Base-by-base conservation (phyloP, 1,140 invertebrate species). In the Olivierus martensii region DNA sequence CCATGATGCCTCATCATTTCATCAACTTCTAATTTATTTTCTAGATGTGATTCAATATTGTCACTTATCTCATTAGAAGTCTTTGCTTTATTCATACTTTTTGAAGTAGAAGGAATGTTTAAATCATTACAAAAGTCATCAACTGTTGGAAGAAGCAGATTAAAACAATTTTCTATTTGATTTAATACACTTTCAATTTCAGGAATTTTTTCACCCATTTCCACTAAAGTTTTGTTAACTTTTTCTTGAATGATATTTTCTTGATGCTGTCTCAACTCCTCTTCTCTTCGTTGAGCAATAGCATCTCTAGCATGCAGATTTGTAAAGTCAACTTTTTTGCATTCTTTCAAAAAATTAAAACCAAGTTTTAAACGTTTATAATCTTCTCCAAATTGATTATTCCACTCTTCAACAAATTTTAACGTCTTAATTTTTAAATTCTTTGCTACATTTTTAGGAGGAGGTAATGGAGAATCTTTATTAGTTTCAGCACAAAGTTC, bases 281-380 rank as follows among this genome's bases (percentile, higher is more conserved):
- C 58, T 39, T 59, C 47, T 39, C 61, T 48, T 46, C 47, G 47
- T 55, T 61, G 55, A 53, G 69, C 62, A 12, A 61, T 61, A 38
- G 60, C 39, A 51, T 46, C 61, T 42, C 59, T 55, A 14, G 64
- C 61, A 45, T 65, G 56, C 22, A 69, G 62, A 55, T 68, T 59
- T 45, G 60, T 39, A 46, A 62, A 63, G 48, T 62, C 53, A 49
- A 55, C 36, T 50, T 52, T 55, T 51, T 48, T 52, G 52, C 69
- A 73, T 18, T 68, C 66, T 56, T 69, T 69, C 0, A 78, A 62
- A 58, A 69, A 77, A 18, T 73, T 69, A 55, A 71, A 73, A 14
- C 67, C 74, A 36, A 76, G 58, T 17, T 61, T 58, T 4, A 79
- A 64, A 62, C 70, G 67, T 56, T 68, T 73, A 62, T 77, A 77